Evolutionary conservation across 92 coral and sea anemone species (phyloP).

Genomic region (Pocillopora grandis): DNA sequence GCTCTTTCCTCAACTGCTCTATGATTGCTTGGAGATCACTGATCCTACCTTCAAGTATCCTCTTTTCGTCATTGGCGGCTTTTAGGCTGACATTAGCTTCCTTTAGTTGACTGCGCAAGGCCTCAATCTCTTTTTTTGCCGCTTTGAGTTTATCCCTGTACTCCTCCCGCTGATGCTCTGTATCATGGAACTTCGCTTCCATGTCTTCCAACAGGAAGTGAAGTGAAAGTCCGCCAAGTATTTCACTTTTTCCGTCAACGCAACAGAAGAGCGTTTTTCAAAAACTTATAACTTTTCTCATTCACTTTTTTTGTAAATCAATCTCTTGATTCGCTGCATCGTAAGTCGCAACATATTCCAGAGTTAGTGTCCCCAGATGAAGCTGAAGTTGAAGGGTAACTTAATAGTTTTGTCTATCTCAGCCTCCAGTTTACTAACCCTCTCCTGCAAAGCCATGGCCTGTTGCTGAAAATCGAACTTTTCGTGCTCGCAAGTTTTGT

Average conservation of each 20-base stretch:
- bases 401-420: constrained; percentile 45
- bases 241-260: too few relatives aligned
- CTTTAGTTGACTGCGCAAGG: constrained; percentile 57
- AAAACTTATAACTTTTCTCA: too few relatives aligned
- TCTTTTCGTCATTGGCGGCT: constrained; percentile 68
- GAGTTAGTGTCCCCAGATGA: constrained; percentile 26
- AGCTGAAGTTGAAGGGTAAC: not conserved
- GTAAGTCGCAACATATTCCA: constrained; percentile 10
- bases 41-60: constrained; percentile 42
- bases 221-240: too few relatives aligned
- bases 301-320: not conserved
- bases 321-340: constrained; percentile 27
- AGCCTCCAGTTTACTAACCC: constrained; percentile 48
- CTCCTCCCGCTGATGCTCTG: constrained; percentile 69
- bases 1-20: constrained; percentile 69
- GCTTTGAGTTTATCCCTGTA: constrained; percentile 52
- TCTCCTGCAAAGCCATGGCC: constrained; percentile 53
- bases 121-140: constrained; percentile 61
- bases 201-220: constrained; percentile 34
- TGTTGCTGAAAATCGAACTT: constrained; percentile 69
- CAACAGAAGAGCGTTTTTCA: too few relatives aligned
- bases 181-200: constrained; percentile 48
- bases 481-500: constrained; percentile 64
- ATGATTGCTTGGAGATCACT: constrained; percentile 64
- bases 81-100: constrained; percentile 61